phyloP scores from a whole-genome alignment of 2,888 invertebrate species.

The Caradrina kadenii region DNA sequence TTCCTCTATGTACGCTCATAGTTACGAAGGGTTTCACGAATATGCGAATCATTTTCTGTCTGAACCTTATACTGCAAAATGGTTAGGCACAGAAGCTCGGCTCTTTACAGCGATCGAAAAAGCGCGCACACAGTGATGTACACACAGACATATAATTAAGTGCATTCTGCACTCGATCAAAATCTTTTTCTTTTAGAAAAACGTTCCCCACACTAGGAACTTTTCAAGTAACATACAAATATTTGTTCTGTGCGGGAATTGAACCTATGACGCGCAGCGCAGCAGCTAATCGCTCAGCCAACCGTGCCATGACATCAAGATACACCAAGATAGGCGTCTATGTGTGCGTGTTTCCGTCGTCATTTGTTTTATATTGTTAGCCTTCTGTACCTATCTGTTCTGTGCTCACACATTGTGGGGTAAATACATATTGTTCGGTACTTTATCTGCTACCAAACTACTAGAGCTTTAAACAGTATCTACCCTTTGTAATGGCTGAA shows the following conservation, averaged over 20 bases:
- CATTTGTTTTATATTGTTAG: not conserved
- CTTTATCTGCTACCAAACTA: slow-evolving; percentile 2
- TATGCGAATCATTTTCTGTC: slow-evolving; percentile 22
- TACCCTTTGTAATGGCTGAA: slow-evolving; percentile 28
- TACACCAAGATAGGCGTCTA: no score
- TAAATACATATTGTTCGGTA: not conserved
- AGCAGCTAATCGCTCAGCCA: no score
- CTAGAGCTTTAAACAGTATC: slow-evolving; percentile 2
- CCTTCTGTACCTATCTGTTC: not conserved
- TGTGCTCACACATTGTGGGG: not conserved
- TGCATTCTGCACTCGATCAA: no score
- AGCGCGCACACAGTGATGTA: no score
- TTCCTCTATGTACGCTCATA: not conserved
- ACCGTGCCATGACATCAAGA: no score
- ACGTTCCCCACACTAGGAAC: no score
- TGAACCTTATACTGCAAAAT: not conserved
- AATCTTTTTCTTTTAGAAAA: no score
- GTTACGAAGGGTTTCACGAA: not conserved
- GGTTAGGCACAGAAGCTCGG: not conserved
- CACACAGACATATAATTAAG: no score
- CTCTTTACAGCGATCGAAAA: not conserved
- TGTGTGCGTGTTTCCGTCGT: not conserved
- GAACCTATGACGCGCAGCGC: no score
- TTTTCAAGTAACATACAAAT: no score
- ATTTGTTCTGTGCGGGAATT: no score